Evolutionary conservation across 2,888 invertebrate genomes (phyloP), one percentile per base, ranked within the genome.

Genomic region (Hipparchia sbordonii): DNA sequence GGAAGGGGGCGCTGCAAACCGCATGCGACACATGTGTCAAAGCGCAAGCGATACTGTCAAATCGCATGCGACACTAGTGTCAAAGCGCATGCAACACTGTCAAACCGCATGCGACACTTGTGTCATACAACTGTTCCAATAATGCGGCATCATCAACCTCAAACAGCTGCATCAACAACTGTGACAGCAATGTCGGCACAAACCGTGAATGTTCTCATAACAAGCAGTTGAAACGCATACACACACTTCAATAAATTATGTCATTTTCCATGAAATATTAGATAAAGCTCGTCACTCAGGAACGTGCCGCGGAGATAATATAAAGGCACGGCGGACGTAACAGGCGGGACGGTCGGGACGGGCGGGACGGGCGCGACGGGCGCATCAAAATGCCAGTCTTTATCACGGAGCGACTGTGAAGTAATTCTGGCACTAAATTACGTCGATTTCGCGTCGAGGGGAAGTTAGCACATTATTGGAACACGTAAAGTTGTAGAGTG

Each of bases 251-350:
- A 5, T 5, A 48, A 62, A 48, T 62, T 13, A 48, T 8, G 48
- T 8, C 48, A 5, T 63, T 67, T 66, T 56, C 39, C 56, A 13
- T 45, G 56, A 45, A 13, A 56, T 23, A 67, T 67, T 45, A 45
- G 45, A 67, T 67, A 67, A 67, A 54, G 45, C 45, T 45, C 45
- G 67, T 67, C 67, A 67, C 56, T 67, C 33, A 54, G 8, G 6
- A 6, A n/a, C 45, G 46, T 13, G 46, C 57, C 23, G 57, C 23
- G 7, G 13, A 56, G 56, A 56, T 23, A 56, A 56, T 56, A 13
- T 7, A 56, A 5, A n/a, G 54, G n/a, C 54, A 12, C 56, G 56
- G 13, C 13, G 13, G 2, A 1, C n/a, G 56, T 13, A 7, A 13
- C 13, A 2, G 0, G 57, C 13, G 57, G 57, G 6, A 6, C 13